A percentile compares a stretch with the other conserved stretches of the same genome.
phyloP scores from a whole-genome alignment of 1,140 invertebrate genomes.

The Cydia amplana region DNA sequence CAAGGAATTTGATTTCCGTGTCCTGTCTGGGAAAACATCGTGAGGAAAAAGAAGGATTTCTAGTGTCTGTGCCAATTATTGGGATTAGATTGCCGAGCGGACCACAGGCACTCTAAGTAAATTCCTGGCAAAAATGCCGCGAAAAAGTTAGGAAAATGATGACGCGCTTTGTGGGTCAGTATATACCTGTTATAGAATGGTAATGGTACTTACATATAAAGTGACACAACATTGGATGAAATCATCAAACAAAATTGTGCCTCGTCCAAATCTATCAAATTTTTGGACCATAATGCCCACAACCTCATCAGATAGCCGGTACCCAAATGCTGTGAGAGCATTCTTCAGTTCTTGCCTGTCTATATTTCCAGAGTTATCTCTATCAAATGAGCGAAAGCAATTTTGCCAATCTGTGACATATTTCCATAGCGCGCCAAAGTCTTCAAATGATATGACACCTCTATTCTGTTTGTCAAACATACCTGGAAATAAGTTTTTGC shows the following conservation, averaged over 20 bases:
- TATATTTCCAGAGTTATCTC: conserved; percentile 97
- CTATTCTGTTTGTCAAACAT: conserved; percentile 97
- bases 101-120: no score
- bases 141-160: no score
- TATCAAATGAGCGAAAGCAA: conserved; percentile 96
- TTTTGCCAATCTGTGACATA: conserved; percentile 99
- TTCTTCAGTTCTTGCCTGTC: conserved; percentile 93
- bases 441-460: conserved; percentile 96
- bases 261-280: conserved; percentile 95
- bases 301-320: conserved; percentile 91
- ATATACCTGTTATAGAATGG: not conserved
- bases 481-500: conserved; percentile 82
- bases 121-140: no score
- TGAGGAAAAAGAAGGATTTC: no score
- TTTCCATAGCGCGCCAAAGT: conserved; percentile 97
- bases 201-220: conserved; percentile 89
- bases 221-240: conserved; percentile 98
- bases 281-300: conserved; percentile 92
- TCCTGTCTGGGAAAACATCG: no score
- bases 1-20: no score
- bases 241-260: conserved; percentile 97
- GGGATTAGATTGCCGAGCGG: no score
- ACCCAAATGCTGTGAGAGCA: conserved; percentile 96
- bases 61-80: no score
- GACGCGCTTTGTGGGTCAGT: not conserved